Conservation (phyloP, 1,140 invertebrate genomes). For the Doryteuthis pealeii region DNA sequence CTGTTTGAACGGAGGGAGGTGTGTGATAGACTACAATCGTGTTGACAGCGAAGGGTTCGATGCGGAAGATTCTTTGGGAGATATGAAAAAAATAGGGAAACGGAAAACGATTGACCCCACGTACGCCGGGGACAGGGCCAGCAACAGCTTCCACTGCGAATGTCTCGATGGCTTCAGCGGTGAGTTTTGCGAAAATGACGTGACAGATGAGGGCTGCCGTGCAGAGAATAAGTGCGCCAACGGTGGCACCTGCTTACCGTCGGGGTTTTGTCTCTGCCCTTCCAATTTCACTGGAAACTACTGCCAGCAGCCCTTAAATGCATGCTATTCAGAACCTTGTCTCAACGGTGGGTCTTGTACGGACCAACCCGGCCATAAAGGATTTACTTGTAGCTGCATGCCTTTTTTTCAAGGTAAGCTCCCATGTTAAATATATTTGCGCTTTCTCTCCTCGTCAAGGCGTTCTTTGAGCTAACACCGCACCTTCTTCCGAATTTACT, state of each 20-base stretch:
- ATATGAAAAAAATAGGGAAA: not conserved
- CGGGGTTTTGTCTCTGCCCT: constrained; percentile 31
- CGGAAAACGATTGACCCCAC: too few relatives aligned
- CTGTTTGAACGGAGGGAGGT: too few relatives aligned
- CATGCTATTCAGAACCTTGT: constrained; percentile 23
- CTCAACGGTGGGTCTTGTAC: constrained; percentile 25
- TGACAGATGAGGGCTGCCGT: constrained; percentile 17
- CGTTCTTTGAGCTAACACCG: not conserved
- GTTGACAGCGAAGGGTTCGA: constrained; percentile 24
- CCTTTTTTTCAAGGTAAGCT: constrained; percentile 8
- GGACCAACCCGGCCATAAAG: not conserved
- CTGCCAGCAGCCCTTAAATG: constrained; percentile 18
- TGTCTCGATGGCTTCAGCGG: constrained; percentile 54
- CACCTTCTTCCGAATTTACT: too few relatives aligned
- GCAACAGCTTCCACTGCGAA: constrained; percentile 45
- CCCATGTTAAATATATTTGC: not conserved
- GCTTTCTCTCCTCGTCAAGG: not conserved
- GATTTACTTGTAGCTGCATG: constrained; percentile 4
- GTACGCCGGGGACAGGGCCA: not conserved
- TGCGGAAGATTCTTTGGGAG: constrained; percentile 19
- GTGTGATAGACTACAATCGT: too few relatives aligned
- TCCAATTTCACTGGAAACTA: constrained; percentile 30
- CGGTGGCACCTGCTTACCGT: constrained; percentile 31
- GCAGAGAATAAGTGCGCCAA: constrained; percentile 34
- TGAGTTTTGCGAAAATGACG: constrained; percentile 39